Evolutionary conservation across 2,797 vertebrate species (phyloP).

Genomic region (Gastrophryne carolinensis): DNA sequence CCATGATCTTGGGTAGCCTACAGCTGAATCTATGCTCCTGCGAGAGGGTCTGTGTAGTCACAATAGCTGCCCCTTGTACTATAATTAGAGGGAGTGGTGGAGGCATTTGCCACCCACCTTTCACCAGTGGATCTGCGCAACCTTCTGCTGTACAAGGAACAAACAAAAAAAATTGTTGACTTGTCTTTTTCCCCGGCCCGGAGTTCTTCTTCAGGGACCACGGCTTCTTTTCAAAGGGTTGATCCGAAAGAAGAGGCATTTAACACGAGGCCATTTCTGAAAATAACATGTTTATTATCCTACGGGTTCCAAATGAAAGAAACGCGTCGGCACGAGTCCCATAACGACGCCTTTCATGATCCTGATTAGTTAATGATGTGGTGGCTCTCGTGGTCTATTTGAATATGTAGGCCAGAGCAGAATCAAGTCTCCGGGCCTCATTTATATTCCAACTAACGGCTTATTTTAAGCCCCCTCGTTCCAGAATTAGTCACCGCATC

Average conservation of each 20-base stretch:
- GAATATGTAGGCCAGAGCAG: conserved; percentile 49
- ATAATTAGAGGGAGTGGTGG: no score
- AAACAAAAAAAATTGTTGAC: no score
- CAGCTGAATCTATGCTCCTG: no score
- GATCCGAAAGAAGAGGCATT: background rate
- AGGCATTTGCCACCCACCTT: no score
- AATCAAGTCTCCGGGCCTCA: conserved; percentile 46
- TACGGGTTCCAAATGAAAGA: conserved; percentile 27
- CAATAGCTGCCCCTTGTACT: no score
- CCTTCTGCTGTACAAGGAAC: no score
- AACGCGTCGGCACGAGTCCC: background rate
- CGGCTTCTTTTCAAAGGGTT: background rate
- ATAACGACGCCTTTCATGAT: background rate
- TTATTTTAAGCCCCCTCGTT: conserved; percentile 52
- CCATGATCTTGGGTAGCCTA: no score
- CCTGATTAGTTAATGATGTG: conserved; percentile 45
- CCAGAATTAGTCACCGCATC: conserved; percentile 46
- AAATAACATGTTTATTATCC: conserved; percentile 24
- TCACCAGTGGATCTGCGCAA: no score
- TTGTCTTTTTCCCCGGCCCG: background rate
- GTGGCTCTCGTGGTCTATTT: conserved; percentile 42
- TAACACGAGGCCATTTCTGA: background rate
- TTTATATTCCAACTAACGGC: conserved; percentile 50
- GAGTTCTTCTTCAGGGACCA: background rate
- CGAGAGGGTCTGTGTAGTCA: no score